A percentile compares a stretch with the other conserved stretches of the same genome.
phyloP scores from a whole-genome alignment of 2,888 invertebrate genomes.

The Fragum fragum region DNA sequence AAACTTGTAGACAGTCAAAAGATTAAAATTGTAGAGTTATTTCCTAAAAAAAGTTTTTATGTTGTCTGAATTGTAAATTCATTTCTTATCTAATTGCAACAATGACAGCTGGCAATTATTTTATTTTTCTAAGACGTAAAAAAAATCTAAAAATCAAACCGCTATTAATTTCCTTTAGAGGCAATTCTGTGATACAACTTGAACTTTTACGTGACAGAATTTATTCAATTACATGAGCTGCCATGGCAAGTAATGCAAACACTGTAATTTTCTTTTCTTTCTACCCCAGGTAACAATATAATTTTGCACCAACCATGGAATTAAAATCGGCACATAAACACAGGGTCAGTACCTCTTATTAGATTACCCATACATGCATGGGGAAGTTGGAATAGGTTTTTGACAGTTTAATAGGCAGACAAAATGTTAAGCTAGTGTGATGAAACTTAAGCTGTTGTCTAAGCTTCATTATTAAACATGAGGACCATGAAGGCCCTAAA shows the following conservation, averaged over 20 bases:
- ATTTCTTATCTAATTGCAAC: too few species aligned
- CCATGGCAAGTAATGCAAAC: conserved; percentile 19
- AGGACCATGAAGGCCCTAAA: too few species aligned
- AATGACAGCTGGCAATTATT: too few species aligned
- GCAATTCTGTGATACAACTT: not conserved
- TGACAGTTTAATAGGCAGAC: conserved; percentile 66
- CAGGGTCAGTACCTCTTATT: conserved; percentile 44
- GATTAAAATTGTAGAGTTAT: too few species aligned
- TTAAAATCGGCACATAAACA: conserved; percentile 52
- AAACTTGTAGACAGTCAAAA: too few species aligned
- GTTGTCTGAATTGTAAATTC: too few species aligned
- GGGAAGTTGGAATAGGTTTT: conserved; percentile 52
- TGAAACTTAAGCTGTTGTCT: conserved; percentile 39
- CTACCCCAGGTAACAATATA: conserved; percentile 42
- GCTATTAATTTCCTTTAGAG: not conserved
- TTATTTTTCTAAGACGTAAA: too few species aligned
- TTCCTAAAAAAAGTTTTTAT: too few species aligned
- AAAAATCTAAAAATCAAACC: not conserved
- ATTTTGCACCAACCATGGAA: conserved; percentile 39
- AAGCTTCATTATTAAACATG: too few species aligned
- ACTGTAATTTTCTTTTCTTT: conserved; percentile 42
- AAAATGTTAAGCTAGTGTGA: conserved; percentile 15
- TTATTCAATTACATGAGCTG: conserved; percentile 44
- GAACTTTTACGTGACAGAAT: conserved; percentile 23
- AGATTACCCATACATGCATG: conserved; percentile 54